Evolutionary conservation across 2,797 vertebrate genomes (phyloP).

Genomic region (Melanotaenia trifasciata): DNA sequence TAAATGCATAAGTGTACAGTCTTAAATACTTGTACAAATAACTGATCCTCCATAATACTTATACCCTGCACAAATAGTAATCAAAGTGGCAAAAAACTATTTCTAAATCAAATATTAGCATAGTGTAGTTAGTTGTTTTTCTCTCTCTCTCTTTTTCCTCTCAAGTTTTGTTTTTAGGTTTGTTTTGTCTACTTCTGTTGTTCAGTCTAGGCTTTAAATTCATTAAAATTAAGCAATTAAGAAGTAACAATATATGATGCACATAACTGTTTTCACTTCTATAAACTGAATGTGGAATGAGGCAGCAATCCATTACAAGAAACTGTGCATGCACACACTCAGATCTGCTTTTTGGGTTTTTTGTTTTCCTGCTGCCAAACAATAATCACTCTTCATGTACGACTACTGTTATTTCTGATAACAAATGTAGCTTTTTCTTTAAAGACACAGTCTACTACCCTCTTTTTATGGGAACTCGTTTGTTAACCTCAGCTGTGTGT

Average conservation of each 20-base stretch:
- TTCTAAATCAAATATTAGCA: constrained; percentile 1
- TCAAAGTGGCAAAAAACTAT: not conserved
- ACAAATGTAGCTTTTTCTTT: constrained; percentile 1
- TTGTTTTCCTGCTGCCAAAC: not conserved
- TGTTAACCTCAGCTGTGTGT: constrained; percentile 36
- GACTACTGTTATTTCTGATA: not conserved
- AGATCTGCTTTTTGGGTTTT: not conserved
- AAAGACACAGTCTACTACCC: not conserved
- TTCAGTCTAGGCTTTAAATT: not conserved
- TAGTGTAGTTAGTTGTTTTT: too few species aligned
- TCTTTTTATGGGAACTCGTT: constrained; percentile 11
- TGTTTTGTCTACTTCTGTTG: not conserved
- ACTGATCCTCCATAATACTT: not conserved
- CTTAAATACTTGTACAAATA: constrained; percentile 51
- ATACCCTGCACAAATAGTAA: constrained; percentile 9
- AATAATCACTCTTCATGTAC: not conserved
- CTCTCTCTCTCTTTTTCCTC: not conserved
- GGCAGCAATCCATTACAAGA: not conserved
- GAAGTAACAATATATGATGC: not conserved
- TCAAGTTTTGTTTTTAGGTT: not conserved
- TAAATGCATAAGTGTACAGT: constrained; percentile 1
- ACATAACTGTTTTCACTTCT: not conserved
- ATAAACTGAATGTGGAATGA: not conserved
- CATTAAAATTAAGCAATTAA: not conserved
- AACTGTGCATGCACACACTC: not conserved